These are phyloP conservation scores for Caretta caretta DNA, from an alignment of 2,113 vertebrate species.

Conservation along the genomic window DNA sequence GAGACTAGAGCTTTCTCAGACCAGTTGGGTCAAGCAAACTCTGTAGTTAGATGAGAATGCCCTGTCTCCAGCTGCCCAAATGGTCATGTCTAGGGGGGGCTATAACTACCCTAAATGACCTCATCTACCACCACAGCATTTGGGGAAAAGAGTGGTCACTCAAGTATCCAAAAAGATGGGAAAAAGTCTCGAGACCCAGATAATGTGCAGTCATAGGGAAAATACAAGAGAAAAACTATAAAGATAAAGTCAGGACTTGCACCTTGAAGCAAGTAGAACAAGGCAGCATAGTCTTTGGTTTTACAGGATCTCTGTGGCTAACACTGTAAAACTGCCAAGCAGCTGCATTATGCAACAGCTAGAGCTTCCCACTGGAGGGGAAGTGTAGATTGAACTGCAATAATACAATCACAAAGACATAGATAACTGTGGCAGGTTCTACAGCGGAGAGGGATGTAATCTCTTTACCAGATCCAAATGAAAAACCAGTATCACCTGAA, in stretches of 20 bases:
- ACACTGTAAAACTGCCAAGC: neutral
- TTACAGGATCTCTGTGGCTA: neutral
- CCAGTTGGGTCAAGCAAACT: neutral
- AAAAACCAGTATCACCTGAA: neutral
- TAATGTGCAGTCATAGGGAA: neutral
- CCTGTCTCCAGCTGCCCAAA: neutral
- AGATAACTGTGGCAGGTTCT: neutral
- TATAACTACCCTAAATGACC: neutral
- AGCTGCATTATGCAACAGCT: neutral
- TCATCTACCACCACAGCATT: no score
- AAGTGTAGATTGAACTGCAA: neutral
- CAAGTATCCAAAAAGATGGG: neutral
- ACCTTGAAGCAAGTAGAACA: neutral
- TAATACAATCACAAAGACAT: neutral
- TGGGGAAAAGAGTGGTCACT: neutral
- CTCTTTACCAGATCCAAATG: neutral
- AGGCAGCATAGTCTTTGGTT: neutral
- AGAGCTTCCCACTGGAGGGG: neutral
- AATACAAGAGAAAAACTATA: neutral
- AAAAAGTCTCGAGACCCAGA: neutral
- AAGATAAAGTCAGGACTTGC: neutral
- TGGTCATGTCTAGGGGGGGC: neutral
- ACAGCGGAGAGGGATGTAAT: neutral
- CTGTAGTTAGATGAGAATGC: neutral
- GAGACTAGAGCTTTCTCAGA: neutral